Conservation (phyloP, 2,888 invertebrate species). For the Scelioninae gen. 2 region DNA sequence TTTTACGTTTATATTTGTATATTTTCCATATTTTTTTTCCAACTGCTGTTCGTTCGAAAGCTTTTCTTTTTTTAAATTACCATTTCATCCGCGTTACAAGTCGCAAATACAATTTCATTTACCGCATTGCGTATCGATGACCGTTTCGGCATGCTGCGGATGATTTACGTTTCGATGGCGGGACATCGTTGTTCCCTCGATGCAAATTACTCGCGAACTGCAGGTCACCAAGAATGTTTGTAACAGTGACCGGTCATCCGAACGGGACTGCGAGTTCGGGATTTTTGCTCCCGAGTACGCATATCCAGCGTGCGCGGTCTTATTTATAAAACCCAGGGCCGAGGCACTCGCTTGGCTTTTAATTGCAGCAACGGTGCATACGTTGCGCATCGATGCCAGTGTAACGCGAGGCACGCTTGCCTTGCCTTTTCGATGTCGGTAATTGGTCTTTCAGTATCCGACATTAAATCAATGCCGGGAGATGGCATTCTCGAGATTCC, state of each 20-base stretch:
- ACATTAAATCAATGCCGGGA: constrained; percentile 59
- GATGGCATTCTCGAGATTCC: constrained; percentile 56
- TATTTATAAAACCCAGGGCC: constrained; percentile 37
- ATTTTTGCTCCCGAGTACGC: constrained; percentile 39
- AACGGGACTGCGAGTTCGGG: constrained; percentile 39
- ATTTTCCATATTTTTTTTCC: too few species aligned
- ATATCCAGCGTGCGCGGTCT: constrained; percentile 33
- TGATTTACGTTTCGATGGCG: constrained; percentile 30
- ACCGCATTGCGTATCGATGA: constrained; percentile 6
- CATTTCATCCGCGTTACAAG: too few species aligned
- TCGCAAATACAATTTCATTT: constrained; percentile 1
- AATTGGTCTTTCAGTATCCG: constrained; percentile 59
- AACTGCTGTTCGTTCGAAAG: too few species aligned
- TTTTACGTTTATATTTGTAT: too few species aligned
- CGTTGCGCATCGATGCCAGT: constrained; percentile 36
- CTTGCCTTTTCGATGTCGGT: constrained; percentile 57
- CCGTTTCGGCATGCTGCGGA: constrained; percentile 14
- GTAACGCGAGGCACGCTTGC: constrained; percentile 54
- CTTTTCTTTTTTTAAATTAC: too few species aligned
- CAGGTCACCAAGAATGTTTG: constrained; percentile 45
- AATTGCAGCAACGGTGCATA: constrained; percentile 51
- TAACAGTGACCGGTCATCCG: constrained; percentile 26
- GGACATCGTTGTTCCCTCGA: constrained; percentile 3
- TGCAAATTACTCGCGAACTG: constrained; percentile 49
- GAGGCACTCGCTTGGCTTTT: constrained; percentile 48